Evolutionary conservation across 92 coral and sea anemone genomes (phyloP), one percentile per base, ranked within the genome.

Genomic region (Zoanthus solanderi): DNA sequence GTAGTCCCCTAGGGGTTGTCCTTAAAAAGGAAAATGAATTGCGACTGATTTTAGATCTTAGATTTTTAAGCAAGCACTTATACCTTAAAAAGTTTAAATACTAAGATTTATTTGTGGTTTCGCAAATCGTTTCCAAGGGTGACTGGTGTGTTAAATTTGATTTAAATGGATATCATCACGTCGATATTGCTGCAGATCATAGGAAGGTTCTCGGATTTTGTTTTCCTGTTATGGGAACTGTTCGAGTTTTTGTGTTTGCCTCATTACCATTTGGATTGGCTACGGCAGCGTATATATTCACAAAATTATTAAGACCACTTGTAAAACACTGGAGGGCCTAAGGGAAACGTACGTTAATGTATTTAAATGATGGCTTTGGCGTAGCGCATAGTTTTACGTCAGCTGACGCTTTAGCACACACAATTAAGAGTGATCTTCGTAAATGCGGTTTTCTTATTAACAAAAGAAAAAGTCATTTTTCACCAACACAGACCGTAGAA

Each of bases 131-230:
- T 11, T 1, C 82, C 56, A 74, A 72, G 31, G 89, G 89, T 5
- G 89, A 85, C 34, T 90, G 93, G 93, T 87, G 87, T 29, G 57
- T 90, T 23, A 72, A 88, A 18, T 86, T 90, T 56, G 90, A 87
- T 46, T 72, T 87, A 0, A 90, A 90, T 90, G 93, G 93, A 30
- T 90, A 90, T 78, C 93, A 90, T 71, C 93, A 90, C 76, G 76
- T 90, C 57, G 90, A 87, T 46, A 87, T 90, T 81, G 84, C 6
- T 16, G 34, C 5, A 13, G 79, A 83, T 16, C 93, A 87, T 32
- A 4, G 82, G 10, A 88, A 79, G 50, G 71, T 12, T 66, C 81
- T 74, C 23, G 87, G 79, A 12, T 88, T 82, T 46, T 44, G 23
- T 7, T 82, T 88, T 88, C n/a, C 87, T 10, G 72, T 79, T 46